phyloP scores from a whole-genome alignment of 2,113 vertebrate genomes.

The Cyprinodon variegatus region DNA sequence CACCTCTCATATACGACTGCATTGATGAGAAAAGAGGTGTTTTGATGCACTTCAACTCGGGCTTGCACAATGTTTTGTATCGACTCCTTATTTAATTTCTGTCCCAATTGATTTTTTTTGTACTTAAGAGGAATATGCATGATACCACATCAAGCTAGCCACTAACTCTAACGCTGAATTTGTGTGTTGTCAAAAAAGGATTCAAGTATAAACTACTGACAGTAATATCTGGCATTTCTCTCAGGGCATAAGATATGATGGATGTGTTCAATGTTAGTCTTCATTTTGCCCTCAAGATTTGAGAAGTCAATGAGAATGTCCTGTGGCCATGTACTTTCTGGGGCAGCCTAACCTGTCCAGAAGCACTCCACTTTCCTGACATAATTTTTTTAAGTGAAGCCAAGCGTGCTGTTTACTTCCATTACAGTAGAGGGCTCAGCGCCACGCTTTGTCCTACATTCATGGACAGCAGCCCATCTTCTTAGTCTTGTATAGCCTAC shows the following conservation, averaged over 20 bases:
- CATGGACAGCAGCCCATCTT: slow-evolving; percentile 17
- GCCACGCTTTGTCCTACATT: slow-evolving; percentile 18
- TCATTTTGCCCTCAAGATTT: background rate
- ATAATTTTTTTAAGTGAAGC: slow-evolving; percentile 25
- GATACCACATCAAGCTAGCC: slow-evolving; percentile 8
- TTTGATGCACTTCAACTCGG: slow-evolving; percentile 19
- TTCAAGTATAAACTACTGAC: slow-evolving; percentile 12
- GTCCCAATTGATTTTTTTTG: slow-evolving; percentile 10
- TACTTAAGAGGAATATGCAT: background rate
- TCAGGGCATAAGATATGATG: slow-evolving; percentile 4
- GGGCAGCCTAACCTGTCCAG: slow-evolving; percentile 5
- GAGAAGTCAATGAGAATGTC: slow-evolving; percentile 8
- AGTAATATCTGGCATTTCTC: slow-evolving; percentile 16
- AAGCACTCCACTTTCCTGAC: slow-evolving; percentile 3
- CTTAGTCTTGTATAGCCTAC: slow-evolving; percentile 36
- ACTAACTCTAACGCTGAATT: background rate
- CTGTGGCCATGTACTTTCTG: background rate
- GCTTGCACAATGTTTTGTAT: slow-evolving; percentile 15
- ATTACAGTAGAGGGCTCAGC: slow-evolving; percentile 4
- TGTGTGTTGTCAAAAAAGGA: background rate
- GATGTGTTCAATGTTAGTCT: slow-evolving; percentile 2
- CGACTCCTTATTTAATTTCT: slow-evolving; percentile 14
- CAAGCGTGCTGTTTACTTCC: slow-evolving; percentile 18
- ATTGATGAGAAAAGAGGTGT: slow-evolving; percentile 16
- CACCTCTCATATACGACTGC: background rate